phyloP scores from a whole-genome alignment of 1,140 invertebrate genomes.

The Aphidius gifuensis region DNA sequence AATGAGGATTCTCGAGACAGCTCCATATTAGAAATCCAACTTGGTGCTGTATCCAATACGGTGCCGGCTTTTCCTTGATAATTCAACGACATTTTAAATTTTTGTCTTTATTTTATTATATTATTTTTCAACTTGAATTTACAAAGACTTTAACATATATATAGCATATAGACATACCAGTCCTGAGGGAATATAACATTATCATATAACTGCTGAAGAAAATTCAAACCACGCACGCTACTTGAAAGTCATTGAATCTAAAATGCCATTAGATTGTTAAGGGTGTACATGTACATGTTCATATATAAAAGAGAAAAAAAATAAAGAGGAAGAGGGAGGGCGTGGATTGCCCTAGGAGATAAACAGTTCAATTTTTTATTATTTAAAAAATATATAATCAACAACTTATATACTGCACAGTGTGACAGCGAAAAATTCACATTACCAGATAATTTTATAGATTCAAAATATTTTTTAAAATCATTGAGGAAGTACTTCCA shows the following conservation, averaged over 20 bases:
- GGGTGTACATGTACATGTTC: too few relatives aligned
- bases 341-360: too few relatives aligned
- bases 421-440: too few relatives aligned
- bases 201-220: background rate
- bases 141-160: too few relatives aligned
- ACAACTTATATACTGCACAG: too few relatives aligned
- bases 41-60: slow-evolving; percentile 32
- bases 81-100: slow-evolving; percentile 6
- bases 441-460: too few relatives aligned
- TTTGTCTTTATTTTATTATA: slow-evolving; percentile 13
- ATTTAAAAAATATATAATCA: too few relatives aligned
- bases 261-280: background rate
- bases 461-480: too few relatives aligned
- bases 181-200: slow-evolving; percentile 10
- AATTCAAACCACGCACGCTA: slow-evolving; percentile 3
- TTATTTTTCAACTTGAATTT: background rate
- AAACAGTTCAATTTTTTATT: too few relatives aligned
- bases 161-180: background rate
- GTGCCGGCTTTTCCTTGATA: slow-evolving; percentile 34
- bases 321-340: too few relatives aligned
- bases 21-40: slow-evolving; percentile 26
- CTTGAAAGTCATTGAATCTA: slow-evolving; percentile 5
- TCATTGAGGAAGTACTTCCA: too few relatives aligned
- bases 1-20: slow-evolving; percentile 12
- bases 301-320: too few relatives aligned